phyloP scores from a whole-genome alignment of 2,113 vertebrate genomes.

The Butastur rufipennis region DNA sequence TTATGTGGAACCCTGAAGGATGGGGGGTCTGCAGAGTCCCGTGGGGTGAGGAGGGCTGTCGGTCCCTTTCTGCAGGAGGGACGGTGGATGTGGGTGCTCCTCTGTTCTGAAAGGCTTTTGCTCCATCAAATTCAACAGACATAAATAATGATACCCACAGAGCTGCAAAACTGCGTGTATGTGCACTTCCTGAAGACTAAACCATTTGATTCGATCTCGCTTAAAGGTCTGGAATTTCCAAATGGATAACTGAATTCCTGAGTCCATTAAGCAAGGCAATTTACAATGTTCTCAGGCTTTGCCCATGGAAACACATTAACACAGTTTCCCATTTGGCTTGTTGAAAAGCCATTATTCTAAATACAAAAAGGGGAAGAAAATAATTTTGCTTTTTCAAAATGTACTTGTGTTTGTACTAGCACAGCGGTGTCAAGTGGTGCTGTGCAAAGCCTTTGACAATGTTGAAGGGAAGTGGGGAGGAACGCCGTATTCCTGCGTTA shows the following conservation, averaged over 20 bases:
- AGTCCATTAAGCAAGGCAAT: conserved; percentile 72
- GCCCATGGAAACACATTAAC: conserved; percentile 59
- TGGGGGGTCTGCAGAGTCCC: accelerated
- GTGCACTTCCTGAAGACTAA: neutral
- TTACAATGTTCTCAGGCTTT: conserved; percentile 47
- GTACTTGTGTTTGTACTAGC: neutral
- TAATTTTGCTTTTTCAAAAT: neutral
- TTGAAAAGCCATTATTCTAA: conserved; percentile 48
- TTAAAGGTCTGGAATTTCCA: conserved; percentile 52
- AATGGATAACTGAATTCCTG: conserved; percentile 52
- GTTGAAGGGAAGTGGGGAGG: neutral
- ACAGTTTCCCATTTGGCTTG: conserved; percentile 6
- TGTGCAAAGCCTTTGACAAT: neutral
- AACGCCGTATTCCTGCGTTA: accelerated
- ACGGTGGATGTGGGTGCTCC: neutral
- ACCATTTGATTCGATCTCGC: neutral
- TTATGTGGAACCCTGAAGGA: neutral
- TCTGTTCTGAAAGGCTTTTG: neutral
- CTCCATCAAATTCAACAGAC: neutral
- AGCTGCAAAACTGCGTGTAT: neutral
- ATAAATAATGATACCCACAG: neutral
- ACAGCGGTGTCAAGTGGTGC: neutral
- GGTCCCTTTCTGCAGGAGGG: neutral
- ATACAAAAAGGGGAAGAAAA: neutral
- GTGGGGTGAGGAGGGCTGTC: neutral